Evolutionary conservation across 2,888 invertebrate genomes (phyloP).

Genomic region (Tenthredo distinguenda): DNA sequence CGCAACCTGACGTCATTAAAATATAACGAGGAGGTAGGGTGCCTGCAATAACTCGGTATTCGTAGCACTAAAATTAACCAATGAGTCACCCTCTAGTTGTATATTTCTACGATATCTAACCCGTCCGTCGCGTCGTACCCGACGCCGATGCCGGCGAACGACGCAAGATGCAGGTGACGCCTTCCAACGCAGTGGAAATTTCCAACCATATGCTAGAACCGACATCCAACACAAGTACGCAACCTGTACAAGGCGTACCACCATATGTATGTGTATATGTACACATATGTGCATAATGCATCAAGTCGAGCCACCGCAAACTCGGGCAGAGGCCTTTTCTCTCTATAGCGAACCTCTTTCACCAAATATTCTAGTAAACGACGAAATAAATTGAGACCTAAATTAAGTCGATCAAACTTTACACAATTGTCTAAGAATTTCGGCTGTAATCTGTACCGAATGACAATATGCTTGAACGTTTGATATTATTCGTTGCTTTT

Average conservation of each 20-base stretch:
- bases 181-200: conserved; percentile 30
- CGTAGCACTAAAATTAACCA: conserved; percentile 62
- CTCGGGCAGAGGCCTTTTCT: neutral
- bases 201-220: conserved; percentile 22
- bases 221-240: neutral
- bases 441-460: neutral
- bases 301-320: neutral
- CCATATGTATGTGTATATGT: neutral
- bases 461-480: neutral
- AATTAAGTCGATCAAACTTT: neutral
- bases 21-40: conserved; percentile 40
- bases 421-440: neutral
- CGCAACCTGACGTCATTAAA: conserved; percentile 45
- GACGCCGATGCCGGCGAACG: conserved; percentile 16
- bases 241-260: neutral
- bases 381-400: neutral
- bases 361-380: neutral
- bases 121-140: neutral
- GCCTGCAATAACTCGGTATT: conserved; percentile 55
- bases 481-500: neutral
- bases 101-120: conserved; percentile 12
- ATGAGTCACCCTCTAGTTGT: conserved; percentile 61
- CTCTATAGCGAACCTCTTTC: neutral
- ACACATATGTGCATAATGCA: neutral
- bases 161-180: conserved; percentile 26